Percentiles rank a stretch among this genome's conserved stretches.
phyloP scores from a whole-genome alignment of 1,140 invertebrate genomes.

The Drosophila azteca region DNA sequence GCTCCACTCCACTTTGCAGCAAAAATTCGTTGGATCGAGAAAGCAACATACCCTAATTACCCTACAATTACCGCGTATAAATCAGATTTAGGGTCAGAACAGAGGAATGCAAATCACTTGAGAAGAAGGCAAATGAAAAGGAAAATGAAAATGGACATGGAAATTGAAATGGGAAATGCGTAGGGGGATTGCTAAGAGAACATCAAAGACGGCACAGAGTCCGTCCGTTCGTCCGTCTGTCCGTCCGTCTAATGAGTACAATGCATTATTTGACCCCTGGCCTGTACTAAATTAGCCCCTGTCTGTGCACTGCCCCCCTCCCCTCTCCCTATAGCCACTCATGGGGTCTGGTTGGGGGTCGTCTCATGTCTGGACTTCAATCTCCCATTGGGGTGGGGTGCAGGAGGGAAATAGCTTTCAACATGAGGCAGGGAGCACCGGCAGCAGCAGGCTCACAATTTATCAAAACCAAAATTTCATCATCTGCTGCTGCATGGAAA shows the following conservation, averaged over 20 bases:
- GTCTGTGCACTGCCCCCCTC: constrained; percentile 6
- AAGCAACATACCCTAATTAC: too few relatives aligned
- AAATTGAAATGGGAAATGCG: constrained; percentile 22
- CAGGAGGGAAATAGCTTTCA: constrained; percentile 70
- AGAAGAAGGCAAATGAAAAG: constrained; percentile 66
- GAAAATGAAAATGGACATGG: constrained; percentile 57
- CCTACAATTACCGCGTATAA: not conserved
- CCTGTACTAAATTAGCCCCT: constrained; percentile 50
- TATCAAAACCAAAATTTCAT: constrained; percentile 59
- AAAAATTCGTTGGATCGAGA: too few relatives aligned
- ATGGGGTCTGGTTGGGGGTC: too few relatives aligned
- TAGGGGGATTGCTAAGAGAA: constrained; percentile 22
- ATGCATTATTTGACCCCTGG: constrained; percentile 71
- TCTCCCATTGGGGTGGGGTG: too few relatives aligned
- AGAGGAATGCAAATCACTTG: constrained; percentile 71
- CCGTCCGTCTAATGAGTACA: constrained; percentile 58
- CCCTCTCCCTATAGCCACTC: not conserved
- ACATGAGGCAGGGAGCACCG: constrained; percentile 25
- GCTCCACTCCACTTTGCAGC: too few relatives aligned
- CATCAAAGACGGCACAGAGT: constrained; percentile 57
- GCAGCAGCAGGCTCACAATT: constrained; percentile 9
- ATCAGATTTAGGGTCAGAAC: constrained; percentile 12
- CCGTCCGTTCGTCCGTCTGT: too few relatives aligned
- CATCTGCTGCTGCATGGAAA: constrained; percentile 39
- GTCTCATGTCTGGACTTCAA: constrained; percentile 27